These are phyloP conservation scores for Xyrichtys novacula DNA, from an alignment of 2,797 vertebrate species.

Conservation along the genomic window DNA sequence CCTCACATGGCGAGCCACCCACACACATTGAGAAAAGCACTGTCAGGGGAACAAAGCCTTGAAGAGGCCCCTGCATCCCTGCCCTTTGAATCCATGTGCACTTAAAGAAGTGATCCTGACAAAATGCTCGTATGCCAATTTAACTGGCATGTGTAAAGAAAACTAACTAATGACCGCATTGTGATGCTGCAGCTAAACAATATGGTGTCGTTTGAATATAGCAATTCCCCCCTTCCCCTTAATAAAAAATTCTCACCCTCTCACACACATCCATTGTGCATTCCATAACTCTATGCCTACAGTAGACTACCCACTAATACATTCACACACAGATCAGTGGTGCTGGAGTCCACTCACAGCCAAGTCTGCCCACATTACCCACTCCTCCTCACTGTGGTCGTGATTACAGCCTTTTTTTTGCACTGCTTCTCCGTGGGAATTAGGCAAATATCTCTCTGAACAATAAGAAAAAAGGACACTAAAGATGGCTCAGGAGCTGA, in stretches of 20 bases:
- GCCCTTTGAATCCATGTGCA: slow-evolving; percentile 75
- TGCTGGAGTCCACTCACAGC: slow-evolving; percentile 83
- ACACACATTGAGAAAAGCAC: slow-evolving; percentile 82
- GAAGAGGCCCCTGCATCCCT: slow-evolving; percentile 79
- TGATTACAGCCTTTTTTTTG: slow-evolving; percentile 80
- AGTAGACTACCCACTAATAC: slow-evolving; percentile 81
- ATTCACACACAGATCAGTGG: slow-evolving; percentile 80
- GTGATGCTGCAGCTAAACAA: slow-evolving; percentile 65
- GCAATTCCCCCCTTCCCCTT: slow-evolving; percentile 47
- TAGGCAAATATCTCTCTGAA: slow-evolving; percentile 75
- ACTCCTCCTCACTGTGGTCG: slow-evolving; percentile 85
- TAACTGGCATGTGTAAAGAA: slow-evolving; percentile 35
- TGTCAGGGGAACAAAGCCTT: slow-evolving; percentile 82
- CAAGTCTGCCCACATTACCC: slow-evolving; percentile 86
- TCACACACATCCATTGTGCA: slow-evolving; percentile 78
- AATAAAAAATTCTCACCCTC: slow-evolving; percentile 73
- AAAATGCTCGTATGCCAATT: slow-evolving; percentile 60
- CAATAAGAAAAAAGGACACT: slow-evolving; percentile 66
- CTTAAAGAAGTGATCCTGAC: slow-evolving; percentile 76
- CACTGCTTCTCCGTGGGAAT: slow-evolving; percentile 79
- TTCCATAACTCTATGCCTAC: slow-evolving; percentile 79
- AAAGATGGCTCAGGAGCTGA: slow-evolving; percentile 41
- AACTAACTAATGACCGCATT: slow-evolving; percentile 37
- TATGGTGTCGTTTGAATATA: slow-evolving; percentile 63
- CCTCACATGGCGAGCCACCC: slow-evolving; percentile 80